Conservation (phyloP, 2,888 invertebrate genomes). For the Pyrocoelia pectoralis region DNA sequence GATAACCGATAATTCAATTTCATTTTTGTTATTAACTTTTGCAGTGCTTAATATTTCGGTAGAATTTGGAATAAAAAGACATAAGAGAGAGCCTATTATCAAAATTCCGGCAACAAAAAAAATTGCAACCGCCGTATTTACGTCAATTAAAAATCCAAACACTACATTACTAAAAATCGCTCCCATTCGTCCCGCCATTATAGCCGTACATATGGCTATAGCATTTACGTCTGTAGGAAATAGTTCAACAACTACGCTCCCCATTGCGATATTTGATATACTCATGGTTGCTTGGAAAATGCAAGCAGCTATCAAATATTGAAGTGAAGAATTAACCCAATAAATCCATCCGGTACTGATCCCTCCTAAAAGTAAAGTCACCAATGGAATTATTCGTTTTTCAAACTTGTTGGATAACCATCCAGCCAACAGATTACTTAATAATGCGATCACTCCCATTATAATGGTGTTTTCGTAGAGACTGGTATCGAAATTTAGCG, state of each 20-base stretch:
- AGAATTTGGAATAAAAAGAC: constrained; percentile 50
- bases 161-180: constrained; percentile 71
- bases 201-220: constrained; percentile 70
- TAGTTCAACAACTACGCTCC: constrained; percentile 54
- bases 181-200: constrained; percentile 71
- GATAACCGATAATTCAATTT: constrained; percentile 32
- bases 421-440: constrained; percentile 71
- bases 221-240: constrained; percentile 63
- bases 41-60: background rate
- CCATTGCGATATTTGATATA: constrained; percentile 60
- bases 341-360: constrained; percentile 67
- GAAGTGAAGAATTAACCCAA: constrained; percentile 62
- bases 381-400: constrained; percentile 46
- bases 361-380: constrained; percentile 53
- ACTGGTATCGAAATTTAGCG: constrained; percentile 64
- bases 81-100: constrained; percentile 57
- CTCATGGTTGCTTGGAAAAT: constrained; percentile 62
- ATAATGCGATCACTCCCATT: constrained; percentile 71
- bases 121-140: constrained; percentile 70
- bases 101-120: constrained; percentile 66
- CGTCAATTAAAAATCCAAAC: constrained; percentile 70
- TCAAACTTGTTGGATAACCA: constrained; percentile 60
- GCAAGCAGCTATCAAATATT: constrained; percentile 67
- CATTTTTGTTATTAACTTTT: background rate
- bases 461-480: constrained; percentile 73